Evolutionary conservation across 2,113 vertebrate genomes (phyloP).

Genomic region (Castor canadensis): DNA sequence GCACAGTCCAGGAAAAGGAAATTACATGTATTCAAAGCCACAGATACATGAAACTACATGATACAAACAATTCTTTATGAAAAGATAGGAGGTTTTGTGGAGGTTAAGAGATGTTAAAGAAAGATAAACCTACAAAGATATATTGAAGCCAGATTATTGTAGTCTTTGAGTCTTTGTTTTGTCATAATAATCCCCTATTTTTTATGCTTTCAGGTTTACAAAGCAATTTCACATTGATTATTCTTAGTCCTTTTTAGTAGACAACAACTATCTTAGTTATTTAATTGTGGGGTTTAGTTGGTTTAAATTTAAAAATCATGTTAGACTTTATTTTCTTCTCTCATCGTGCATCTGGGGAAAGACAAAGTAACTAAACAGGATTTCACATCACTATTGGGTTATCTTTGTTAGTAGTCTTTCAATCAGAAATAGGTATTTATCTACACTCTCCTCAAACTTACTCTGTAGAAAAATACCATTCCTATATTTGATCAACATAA

Average conservation of each 20-base stretch:
- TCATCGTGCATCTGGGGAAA: background rate
- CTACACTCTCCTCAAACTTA: background rate
- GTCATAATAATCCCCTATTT: conserved; percentile 2
- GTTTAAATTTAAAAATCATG: conserved; percentile 41
- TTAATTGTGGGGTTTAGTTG: conserved; percentile 27
- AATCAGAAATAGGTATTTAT: background rate
- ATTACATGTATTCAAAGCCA: conserved; percentile 37
- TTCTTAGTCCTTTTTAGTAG: conserved; percentile 17
- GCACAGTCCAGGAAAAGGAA: conserved; percentile 9
- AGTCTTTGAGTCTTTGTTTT: conserved; percentile 52
- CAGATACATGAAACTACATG: background rate
- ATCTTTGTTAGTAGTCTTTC: background rate
- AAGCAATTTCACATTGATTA: conserved; percentile 35
- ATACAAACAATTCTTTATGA: conserved; percentile 26
- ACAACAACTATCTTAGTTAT: conserved; percentile 13
- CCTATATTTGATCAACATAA: conserved; percentile 1
- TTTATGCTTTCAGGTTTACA: conserved; percentile 40
- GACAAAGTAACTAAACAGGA: background rate
- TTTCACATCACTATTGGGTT: background rate
- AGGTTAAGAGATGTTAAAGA: conserved; percentile 7
- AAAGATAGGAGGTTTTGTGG: conserved; percentile 12
- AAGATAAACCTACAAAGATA: conserved; percentile 1
- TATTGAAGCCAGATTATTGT: conserved; percentile 21
- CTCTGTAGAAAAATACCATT: background rate
- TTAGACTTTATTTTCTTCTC: conserved; percentile 26